phyloP scores from a whole-genome alignment of 2,888 invertebrate genomes.

The Vannuccia rotundouncinata region DNA sequence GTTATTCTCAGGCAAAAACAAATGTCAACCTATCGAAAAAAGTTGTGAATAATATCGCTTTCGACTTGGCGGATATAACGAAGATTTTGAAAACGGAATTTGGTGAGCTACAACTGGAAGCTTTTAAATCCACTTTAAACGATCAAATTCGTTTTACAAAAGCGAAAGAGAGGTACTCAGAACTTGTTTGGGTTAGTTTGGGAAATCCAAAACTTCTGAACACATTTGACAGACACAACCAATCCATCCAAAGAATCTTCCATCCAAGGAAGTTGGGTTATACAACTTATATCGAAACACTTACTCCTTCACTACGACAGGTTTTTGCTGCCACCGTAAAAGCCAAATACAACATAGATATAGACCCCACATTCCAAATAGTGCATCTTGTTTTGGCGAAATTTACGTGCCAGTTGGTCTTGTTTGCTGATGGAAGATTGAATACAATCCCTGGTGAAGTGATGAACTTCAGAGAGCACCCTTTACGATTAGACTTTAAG shows the following conservation, averaged over 20 bases:
- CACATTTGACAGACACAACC: neutral
- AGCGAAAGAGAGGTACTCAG: neutral
- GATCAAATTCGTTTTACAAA: neutral
- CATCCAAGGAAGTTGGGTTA: neutral
- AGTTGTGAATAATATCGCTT: constrained; percentile 7
- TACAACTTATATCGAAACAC: neutral
- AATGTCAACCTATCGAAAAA: neutral
- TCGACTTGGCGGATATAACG: neutral
- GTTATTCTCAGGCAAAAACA: neutral
- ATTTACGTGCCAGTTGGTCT: neutral
- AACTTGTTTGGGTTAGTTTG: neutral
- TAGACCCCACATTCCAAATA: neutral
- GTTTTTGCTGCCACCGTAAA: neutral
- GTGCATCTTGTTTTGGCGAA: neutral
- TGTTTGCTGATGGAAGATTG: neutral
- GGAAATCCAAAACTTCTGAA: neutral
- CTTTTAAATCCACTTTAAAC: neutral
- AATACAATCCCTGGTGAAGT: too few relatives aligned
- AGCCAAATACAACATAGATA: neutral
- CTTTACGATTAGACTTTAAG: neutral
- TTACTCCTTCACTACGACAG: neutral
- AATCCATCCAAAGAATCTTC: neutral
- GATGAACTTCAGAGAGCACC: neutral
- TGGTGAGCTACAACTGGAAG: constrained; percentile 4
- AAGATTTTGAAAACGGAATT: neutral